Evolutionary conservation across 1,140 invertebrate species (phyloP).

Genomic region (Palaemon carinicauda): DNA sequence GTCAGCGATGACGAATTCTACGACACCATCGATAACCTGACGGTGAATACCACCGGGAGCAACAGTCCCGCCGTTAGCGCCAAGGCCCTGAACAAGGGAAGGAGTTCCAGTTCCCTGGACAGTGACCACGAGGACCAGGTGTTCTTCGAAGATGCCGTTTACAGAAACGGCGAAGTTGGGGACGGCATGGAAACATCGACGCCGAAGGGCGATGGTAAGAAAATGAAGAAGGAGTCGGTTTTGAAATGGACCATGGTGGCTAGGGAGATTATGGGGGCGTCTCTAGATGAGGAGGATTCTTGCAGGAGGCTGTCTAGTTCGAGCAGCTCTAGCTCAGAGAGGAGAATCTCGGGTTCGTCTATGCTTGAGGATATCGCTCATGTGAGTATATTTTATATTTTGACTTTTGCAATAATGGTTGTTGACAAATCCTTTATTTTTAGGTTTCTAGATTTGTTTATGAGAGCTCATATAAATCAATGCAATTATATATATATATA

Average conservation of each 20-base stretch:
- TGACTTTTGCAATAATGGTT: not conserved
- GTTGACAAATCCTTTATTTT: too few relatives aligned
- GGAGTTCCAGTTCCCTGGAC: not conserved
- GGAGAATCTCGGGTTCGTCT: conserved; percentile 17
- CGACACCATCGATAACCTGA: not conserved
- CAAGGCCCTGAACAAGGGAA: not conserved
- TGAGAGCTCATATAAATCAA: too few relatives aligned
- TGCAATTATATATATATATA: too few relatives aligned
- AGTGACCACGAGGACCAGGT: not conserved
- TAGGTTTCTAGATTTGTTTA: too few relatives aligned
- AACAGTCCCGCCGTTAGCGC: too few relatives aligned
- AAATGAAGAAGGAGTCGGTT: conserved; percentile 9
- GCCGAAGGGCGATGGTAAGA: not conserved
- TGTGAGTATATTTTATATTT: not conserved
- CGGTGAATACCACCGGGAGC: too few relatives aligned
- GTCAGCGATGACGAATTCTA: not conserved
- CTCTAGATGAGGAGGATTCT: not conserved
- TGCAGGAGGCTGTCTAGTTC: not conserved
- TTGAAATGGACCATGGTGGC: conserved; percentile 26
- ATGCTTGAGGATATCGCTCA: conserved; percentile 42
- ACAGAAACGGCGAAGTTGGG: not conserved
- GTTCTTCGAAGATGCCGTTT: not conserved
- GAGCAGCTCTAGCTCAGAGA: not conserved
- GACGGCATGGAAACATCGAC: not conserved
- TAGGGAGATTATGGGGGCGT: conserved; percentile 11